phyloP scores from a whole-genome alignment of 2,888 invertebrate genomes.

The Uropetala carovei region DNA sequence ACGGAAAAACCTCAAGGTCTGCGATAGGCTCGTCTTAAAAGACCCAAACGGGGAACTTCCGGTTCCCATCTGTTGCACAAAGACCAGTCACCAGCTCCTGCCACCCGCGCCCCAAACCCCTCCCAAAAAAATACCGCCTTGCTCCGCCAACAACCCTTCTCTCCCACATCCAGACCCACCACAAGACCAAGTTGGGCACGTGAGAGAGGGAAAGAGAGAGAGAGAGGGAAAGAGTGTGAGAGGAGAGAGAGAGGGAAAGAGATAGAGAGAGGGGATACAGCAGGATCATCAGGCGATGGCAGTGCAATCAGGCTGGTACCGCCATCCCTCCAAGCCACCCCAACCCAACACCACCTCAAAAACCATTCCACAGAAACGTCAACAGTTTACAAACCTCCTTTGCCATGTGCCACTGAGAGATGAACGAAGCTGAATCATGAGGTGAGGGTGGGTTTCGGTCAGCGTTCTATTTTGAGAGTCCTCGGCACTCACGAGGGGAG shows the following conservation, averaged over 20 bases:
- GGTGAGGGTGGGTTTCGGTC: background rate
- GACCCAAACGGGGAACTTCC: slow-evolving; percentile 6
- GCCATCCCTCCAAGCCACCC: background rate
- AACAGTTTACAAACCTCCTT: slow-evolving; percentile 41
- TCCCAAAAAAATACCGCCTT: too few species aligned
- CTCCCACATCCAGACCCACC: too few species aligned
- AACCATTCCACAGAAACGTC: slow-evolving; percentile 47
- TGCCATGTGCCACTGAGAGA: slow-evolving; percentile 17
- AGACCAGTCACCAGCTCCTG: background rate
- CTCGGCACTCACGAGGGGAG: background rate
- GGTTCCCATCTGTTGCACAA: slow-evolving; percentile 3
- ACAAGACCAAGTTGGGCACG: background rate
- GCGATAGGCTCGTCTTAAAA: background rate
- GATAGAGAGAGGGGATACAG: background rate
- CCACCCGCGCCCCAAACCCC: background rate
- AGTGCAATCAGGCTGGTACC: background rate
- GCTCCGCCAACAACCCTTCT: too few species aligned
- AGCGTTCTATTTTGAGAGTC: background rate
- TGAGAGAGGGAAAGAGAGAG: background rate
- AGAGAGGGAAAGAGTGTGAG: too few species aligned
- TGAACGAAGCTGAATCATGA: background rate
- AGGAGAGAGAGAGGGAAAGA: background rate
- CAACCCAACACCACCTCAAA: background rate
- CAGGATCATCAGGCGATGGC: background rate
- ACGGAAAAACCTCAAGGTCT: background rate